phyloP scores from a whole-genome alignment of 2,888 invertebrate species.

The Neria commutata region DNA sequence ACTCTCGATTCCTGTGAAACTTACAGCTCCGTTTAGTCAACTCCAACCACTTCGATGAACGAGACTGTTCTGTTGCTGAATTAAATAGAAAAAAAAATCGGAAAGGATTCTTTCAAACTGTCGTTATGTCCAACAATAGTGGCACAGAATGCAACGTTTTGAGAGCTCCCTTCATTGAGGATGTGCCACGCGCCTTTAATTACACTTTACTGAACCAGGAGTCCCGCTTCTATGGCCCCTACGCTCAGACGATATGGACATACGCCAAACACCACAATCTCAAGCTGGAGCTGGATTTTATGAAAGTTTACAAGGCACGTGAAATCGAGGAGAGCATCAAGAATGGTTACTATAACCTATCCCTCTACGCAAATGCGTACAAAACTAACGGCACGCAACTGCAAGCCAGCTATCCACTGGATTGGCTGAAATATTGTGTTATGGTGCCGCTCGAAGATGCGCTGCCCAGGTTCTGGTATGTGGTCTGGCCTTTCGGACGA shows the following conservation, averaged over 20 bases:
- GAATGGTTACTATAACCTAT: conserved; percentile 49
- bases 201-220: conserved; percentile 17
- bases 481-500: conserved; percentile 49
- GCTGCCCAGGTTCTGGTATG: conserved; percentile 52
- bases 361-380: conserved; percentile 37
- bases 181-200: conserved; percentile 43
- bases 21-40: too few relatives aligned
- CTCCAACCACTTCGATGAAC: too few relatives aligned
- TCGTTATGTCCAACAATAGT: too few relatives aligned
- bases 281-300: conserved; percentile 35
- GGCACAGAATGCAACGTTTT: too few relatives aligned
- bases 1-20: too few relatives aligned
- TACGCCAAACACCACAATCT: conserved; percentile 41
- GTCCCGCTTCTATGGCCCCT: conserved; percentile 32
- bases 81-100: too few relatives aligned
- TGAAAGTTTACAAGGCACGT: too few relatives aligned
- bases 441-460: conserved; percentile 56
- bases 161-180: conserved; percentile 39
- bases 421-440: conserved; percentile 46
- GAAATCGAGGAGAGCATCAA: too few relatives aligned
- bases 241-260: conserved; percentile 34
- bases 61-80: too few relatives aligned
- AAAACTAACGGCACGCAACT: conserved; percentile 19
- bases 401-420: conserved; percentile 49
- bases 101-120: too few relatives aligned